Base-by-base conservation (phyloP, 2,888 invertebrate species). In the Meliscaeva auricollis region DNA sequence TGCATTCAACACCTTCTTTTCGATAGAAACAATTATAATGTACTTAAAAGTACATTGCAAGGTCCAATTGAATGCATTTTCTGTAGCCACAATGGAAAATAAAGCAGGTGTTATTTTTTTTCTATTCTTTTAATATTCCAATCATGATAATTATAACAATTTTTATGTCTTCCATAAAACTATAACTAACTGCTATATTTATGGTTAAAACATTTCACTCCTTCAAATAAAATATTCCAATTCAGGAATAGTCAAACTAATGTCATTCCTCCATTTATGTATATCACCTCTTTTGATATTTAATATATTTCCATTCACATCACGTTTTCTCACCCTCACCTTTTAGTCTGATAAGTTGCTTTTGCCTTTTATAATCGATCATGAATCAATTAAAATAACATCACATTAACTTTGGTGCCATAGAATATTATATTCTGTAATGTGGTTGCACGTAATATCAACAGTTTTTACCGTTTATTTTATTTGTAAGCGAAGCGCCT, bases 321-420 rank as follows among this genome's bases (percentile, higher is more conserved):
- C 83, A 83, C 79, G 79, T 74, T 48, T 52, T 46, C 32, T 58
- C 77, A 72, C 66, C 75, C 73, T 68, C 20, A 52, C 62, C 62
- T 66, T 32, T 13, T 48, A 6, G 54, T 35, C 50, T 44, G 46
- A 15, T 62, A 11, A 38, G 26, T 26, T n/a, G 22, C n/a, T n/a
- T n/a, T 60, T 44, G 68, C 44, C n/a, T 62, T 64, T 70, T 70
- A 30, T 52, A 52, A 66, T 60, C 56, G 52, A 68, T 73, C 60
- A 52, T 79, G 73, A 73, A 79, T 79, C 72, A 68, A 79, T 79
- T 46, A 50, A 60, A 69, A 38, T 38, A 48, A 60, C 17, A 54
- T 56, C 41, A 41, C 15, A 50, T 20, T 35, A 41, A 44, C 30
- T 64, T 64, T 22, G 41, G 38, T 60, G 22, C 15, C 22, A 60